phyloP scores from a whole-genome alignment of 2,888 invertebrate genomes.

The Marronus borbonicus region DNA sequence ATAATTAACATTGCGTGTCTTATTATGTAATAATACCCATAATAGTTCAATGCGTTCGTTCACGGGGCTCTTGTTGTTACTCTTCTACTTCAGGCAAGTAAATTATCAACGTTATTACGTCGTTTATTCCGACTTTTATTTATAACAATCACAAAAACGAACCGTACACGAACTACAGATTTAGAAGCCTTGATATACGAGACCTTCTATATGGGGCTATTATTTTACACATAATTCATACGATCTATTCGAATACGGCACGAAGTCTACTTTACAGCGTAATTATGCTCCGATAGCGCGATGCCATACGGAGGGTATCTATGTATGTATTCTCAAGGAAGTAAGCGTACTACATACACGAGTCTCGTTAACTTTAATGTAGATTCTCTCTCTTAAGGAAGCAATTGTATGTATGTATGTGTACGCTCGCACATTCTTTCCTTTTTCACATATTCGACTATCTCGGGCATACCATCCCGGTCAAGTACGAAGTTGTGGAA shows the following conservation, averaged over 20 bases:
- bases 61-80: neutral
- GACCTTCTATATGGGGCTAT: slow-evolving; percentile 7
- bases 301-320: neutral
- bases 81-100: slow-evolving; percentile 8
- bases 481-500: slow-evolving; percentile 25
- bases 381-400: slow-evolving; percentile 27
- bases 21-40: neutral
- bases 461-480: slow-evolving; percentile 22
- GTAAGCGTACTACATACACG: slow-evolving; percentile 4
- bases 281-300: slow-evolving; percentile 25
- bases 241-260: slow-evolving; percentile 19
- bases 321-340: slow-evolving; percentile 30
- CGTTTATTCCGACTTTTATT: slow-evolving; percentile 23
- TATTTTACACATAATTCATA: slow-evolving; percentile 37
- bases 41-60: neutral
- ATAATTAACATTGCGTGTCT: slow-evolving; percentile 9
- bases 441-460: slow-evolving; percentile 33
- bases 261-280: slow-evolving; percentile 27
- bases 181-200: slow-evolving; percentile 6
- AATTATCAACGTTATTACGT: slow-evolving; percentile 21
- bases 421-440: slow-evolving; percentile 1
- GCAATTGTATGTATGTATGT: slow-evolving; percentile 23
- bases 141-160: slow-evolving; percentile 25
- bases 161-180: slow-evolving; percentile 11
- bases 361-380: slow-evolving; percentile 27